phyloP scores from a whole-genome alignment of 2,888 invertebrate species.

The Spodoptera picta region DNA sequence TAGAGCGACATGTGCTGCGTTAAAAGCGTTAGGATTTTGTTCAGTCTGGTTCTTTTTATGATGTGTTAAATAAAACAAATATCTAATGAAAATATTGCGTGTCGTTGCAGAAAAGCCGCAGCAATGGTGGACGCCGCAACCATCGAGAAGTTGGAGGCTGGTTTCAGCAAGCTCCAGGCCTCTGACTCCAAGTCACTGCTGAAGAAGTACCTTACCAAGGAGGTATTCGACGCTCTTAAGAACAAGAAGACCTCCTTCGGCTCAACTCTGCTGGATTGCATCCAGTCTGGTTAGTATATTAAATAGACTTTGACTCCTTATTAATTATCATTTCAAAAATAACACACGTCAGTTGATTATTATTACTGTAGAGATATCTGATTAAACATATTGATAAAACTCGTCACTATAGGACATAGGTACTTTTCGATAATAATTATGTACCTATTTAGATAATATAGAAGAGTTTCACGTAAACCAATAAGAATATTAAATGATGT shows the following conservation, averaged over 20 bases:
- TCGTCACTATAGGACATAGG: neutral
- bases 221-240: slow-evolving; percentile 97
- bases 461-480: slow-evolving; percentile 3
- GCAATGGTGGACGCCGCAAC: slow-evolving; percentile 97
- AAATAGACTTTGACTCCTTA: slow-evolving; percentile 5
- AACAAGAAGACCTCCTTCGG: slow-evolving; percentile 97
- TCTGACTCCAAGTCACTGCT: slow-evolving; percentile 98
- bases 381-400: slow-evolving; percentile 38
- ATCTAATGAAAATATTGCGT: slow-evolving; percentile 35
- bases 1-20: slow-evolving; percentile 84
- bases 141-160: slow-evolving; percentile 96
- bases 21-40: slow-evolving; percentile 81
- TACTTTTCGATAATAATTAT: neutral
- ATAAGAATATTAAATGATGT: slow-evolving; percentile 20
- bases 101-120: slow-evolving; percentile 91
- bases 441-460: neutral
- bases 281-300: slow-evolving; percentile 94
- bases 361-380: slow-evolving; percentile 38
- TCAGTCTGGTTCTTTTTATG: slow-evolving; percentile 40
- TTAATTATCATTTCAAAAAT: neutral
- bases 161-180: slow-evolving; percentile 95
- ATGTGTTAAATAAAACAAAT: slow-evolving; percentile 16
- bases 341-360: slow-evolving; percentile 10
- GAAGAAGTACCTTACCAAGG: slow-evolving; percentile 98
- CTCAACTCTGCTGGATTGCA: slow-evolving; percentile 97